Base-by-base conservation (phyloP, 1,140 invertebrate genomes). In the Lucilia cuprina region DNA sequence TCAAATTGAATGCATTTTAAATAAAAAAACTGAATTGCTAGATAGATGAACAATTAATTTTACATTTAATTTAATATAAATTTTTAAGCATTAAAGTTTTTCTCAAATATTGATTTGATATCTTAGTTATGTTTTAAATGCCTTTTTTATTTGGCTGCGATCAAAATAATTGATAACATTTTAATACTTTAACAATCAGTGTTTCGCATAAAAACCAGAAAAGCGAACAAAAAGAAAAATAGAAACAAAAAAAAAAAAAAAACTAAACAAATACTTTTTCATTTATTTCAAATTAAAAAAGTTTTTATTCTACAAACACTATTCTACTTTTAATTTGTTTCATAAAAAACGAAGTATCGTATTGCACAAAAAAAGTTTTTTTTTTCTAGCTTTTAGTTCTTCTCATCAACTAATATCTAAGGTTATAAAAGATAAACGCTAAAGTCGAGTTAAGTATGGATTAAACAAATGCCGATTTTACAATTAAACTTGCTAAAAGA, bases 201-300 rank as follows among this genome's bases (percentile, higher is more conserved):
- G 21, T 19, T 70, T 70, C n/a, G n/a, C 9, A n/a, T 30, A 30
- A 30, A 30, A 65, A 19, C 65, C 19, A 19, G 9, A n/a, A 55
- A 55, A 55, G 8, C 5, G 21, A 21, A 21, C 9, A 70, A 3
- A 70, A 12, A 65, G n/a, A 9, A 70, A 12, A 21, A 12, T 70
- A 8, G n/a, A 19, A 70, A 25, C 19, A 21, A 70, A 10, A 2
- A 55, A 25, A 65, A 17, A 19, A 65, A 3, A 65, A 65, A 7
- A 70, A 70, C 65, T 70, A 17, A 60, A 60, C 55, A 60, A n/a
- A n/a, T n/a, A 60, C 14, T 60, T 70, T 19, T 12, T 70, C 65
- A 70, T 70, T 70, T 70, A 70, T 70, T 21, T 70, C 65, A 70
- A 21, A 70, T 70, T 70, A 70, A 70, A 70, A 70, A 70, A 70